Evolutionary conservation across 2,888 invertebrate genomes (phyloP), one percentile per base, ranked within the genome.

Genomic region (Chironomus tentans): DNA sequence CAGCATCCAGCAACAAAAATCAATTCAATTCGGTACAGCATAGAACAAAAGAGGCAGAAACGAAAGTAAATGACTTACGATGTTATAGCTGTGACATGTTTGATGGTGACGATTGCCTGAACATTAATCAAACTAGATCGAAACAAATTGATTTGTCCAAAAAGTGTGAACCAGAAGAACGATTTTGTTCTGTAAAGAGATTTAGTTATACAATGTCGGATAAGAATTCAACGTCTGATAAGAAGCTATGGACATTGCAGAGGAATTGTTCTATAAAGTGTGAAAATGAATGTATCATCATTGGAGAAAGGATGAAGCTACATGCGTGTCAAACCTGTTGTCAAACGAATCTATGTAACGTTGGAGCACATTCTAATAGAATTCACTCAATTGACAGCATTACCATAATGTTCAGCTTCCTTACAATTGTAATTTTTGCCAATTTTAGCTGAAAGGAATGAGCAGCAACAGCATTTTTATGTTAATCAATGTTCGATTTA

Each of bases 321-420:
- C 92, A 92, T 83, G 92, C 94, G 13, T 95, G 95, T 82, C 94
- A 93, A 0, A 90, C 92, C 0, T 95, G 95, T 81, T 95, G 95
- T 82, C 90, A 90, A 78, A 88, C 88, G 10, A 89, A 91, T 4
- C 86, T 91, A 5, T 95, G 95, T 84, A 95, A 95, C 18, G 68
- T 56, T 6, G 62, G 68, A 10, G 38, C 69, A 13, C 21, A 65
- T 10, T 24, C 15, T 15, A 18, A 5, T 18, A 56, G 18, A 18
- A 15, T 18, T 15, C 18, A 56, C 1, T 50, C 22, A 24, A 3
- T 56, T 56, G 18, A 56, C 7, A 10, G 1, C 38, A 38, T 38
- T 10, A 2, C 38, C 1, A 38, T 1, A 38, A 7, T 38, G 10
- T 38, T 38, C 38, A 38, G 38, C 38, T 38, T 38, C 38, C 38